phyloP scores from a whole-genome alignment of 2,888 invertebrate genomes.

The Halocaridina rubra region DNA sequence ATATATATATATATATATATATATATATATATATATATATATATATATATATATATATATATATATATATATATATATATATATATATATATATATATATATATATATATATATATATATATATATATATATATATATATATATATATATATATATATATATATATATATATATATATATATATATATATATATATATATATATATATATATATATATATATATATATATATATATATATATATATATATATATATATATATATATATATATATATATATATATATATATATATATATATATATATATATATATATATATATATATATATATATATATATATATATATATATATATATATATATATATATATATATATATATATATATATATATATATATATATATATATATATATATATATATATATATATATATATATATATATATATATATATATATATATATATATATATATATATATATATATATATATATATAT shows the following conservation, averaged over 20 bases:
- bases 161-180: not conserved
- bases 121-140: not conserved
- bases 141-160: not conserved
- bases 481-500: not conserved
- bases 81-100: not conserved
- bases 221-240: slow-evolving; percentile 26
- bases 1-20: too few species aligned
- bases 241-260: slow-evolving; percentile 4
- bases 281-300: not conserved
- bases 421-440: not conserved
- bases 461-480: slow-evolving; percentile 7
- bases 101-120: slow-evolving; percentile 13
- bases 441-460: slow-evolving; percentile 3
- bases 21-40: not conserved
- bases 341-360: not conserved
- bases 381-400: not conserved
- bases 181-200: not conserved
- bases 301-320: not conserved
- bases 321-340: not conserved
- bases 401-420: not conserved
- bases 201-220: too few species aligned
- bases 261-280: not conserved
- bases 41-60: slow-evolving; percentile 9
- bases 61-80: not conserved
- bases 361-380: slow-evolving; percentile 5